phyloP scores from a whole-genome alignment of 2,113 vertebrate species.

The Hemicordylus capensis region DNA sequence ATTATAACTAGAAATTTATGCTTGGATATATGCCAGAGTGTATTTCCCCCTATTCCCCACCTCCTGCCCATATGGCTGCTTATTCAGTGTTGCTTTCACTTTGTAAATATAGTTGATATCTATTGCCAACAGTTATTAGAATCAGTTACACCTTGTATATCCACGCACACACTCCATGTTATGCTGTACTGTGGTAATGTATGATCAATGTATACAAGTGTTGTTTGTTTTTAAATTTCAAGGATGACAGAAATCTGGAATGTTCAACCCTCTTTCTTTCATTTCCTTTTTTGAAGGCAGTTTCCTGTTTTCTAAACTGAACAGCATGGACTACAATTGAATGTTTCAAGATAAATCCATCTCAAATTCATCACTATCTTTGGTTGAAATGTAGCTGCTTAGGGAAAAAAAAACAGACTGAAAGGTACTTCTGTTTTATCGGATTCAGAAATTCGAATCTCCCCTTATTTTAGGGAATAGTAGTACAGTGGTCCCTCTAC shows the following conservation, averaged over 20 bases:
- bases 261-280: neutral
- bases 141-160: constrained; percentile 39
- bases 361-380: no score
- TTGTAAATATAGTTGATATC: constrained; percentile 24
- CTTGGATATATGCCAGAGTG: constrained; percentile 22
- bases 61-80: constrained; percentile 29
- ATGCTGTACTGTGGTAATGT: neutral
- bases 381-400: no score
- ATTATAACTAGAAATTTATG: neutral
- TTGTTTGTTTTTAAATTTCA: neutral
- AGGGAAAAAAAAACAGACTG: no score
- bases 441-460: no score
- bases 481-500: no score
- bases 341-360: neutral
- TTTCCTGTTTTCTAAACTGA: neutral
- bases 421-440: no score
- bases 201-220: neutral
- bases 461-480: no score
- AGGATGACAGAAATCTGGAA: neutral
- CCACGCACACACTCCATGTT: constrained; percentile 18
- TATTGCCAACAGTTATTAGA: constrained; percentile 9
- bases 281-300: neutral
- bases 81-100: neutral
- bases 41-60: neutral
- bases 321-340: neutral